Conservation (phyloP, 1,140 invertebrate species). For the Marisa cornuarietis region DNA sequence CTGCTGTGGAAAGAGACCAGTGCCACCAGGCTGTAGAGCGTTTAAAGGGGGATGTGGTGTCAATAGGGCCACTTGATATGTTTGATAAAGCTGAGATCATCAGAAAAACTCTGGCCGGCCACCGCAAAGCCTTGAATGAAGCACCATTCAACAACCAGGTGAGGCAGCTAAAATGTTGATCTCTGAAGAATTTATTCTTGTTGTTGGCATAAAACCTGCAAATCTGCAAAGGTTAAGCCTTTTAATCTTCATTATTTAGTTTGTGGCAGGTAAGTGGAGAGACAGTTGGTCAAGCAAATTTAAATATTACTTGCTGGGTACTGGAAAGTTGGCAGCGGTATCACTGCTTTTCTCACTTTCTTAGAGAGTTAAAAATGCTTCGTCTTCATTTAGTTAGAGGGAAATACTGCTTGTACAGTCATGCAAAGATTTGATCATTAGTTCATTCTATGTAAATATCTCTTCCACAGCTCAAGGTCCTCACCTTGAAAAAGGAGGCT, state of each 20-base stretch:
- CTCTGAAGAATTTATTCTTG: too few relatives aligned
- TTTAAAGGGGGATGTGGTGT: slow-evolving; percentile 38
- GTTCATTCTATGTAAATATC: not conserved
- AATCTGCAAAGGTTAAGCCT: too few relatives aligned
- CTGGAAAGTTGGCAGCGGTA: too few relatives aligned
- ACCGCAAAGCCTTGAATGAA: slow-evolving; percentile 64
- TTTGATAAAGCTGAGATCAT: slow-evolving; percentile 62
- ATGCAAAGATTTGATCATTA: not conserved
- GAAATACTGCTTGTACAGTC: not conserved
- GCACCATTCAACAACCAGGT: slow-evolving; percentile 68
- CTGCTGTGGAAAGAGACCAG: slow-evolving; percentile 41
- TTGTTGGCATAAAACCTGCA: too few relatives aligned
- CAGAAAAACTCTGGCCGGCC: slow-evolving; percentile 51
- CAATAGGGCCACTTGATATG: slow-evolving; percentile 55
- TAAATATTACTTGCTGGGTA: too few relatives aligned
- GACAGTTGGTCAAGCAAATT: too few relatives aligned
- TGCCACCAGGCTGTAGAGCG: slow-evolving; percentile 46
- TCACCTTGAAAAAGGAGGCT: slow-evolving; percentile 65
- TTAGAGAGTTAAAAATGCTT: too few relatives aligned
- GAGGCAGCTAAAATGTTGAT: not conserved
- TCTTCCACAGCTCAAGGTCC: slow-evolving; percentile 60
- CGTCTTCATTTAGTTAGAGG: too few relatives aligned
- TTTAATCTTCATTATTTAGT: too few relatives aligned
- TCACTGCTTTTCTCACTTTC: too few relatives aligned
- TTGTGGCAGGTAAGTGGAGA: too few relatives aligned